These are phyloP conservation scores for Dasyornis broadbenti DNA, from an alignment of 2,113 vertebrate species.

Conservation along the genomic window DNA sequence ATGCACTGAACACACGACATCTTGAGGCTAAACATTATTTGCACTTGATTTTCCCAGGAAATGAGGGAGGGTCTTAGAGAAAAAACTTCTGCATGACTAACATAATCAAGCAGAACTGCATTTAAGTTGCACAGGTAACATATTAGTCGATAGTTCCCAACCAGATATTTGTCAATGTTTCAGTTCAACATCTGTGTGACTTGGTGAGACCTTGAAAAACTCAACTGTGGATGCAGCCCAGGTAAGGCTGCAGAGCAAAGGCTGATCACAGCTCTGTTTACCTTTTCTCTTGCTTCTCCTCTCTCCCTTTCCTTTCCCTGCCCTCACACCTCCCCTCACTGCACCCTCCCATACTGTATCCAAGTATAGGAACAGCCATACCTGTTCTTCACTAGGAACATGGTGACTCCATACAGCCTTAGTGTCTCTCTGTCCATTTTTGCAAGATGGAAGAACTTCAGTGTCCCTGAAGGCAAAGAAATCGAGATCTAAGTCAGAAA, in stretches of 20 bases:
- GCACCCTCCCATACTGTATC: background rate
- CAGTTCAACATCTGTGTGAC: background rate
- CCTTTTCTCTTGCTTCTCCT: background rate
- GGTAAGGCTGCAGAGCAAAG: background rate
- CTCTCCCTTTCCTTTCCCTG: background rate
- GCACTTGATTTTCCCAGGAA: background rate
- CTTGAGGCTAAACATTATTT: background rate
- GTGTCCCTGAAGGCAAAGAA: background rate
- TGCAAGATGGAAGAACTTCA: background rate
- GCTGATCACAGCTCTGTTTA: background rate
- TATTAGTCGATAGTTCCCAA: no score
- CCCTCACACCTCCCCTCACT: background rate
- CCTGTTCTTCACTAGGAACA: background rate
- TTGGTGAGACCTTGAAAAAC: background rate
- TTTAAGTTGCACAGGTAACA: background rate
- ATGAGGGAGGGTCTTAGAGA: background rate
- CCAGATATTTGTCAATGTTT: rapidly evolving
- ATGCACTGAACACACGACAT: background rate
- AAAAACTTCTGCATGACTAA: background rate
- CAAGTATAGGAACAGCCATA: background rate
- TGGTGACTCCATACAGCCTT: background rate
- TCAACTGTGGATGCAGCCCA: rapidly evolving
- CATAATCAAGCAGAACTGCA: background rate
- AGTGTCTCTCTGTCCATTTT: no score
- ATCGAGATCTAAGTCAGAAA: background rate